Conservation (phyloP, 92 coral and sea anemone species). For the Zoanthus sociatus region DNA sequence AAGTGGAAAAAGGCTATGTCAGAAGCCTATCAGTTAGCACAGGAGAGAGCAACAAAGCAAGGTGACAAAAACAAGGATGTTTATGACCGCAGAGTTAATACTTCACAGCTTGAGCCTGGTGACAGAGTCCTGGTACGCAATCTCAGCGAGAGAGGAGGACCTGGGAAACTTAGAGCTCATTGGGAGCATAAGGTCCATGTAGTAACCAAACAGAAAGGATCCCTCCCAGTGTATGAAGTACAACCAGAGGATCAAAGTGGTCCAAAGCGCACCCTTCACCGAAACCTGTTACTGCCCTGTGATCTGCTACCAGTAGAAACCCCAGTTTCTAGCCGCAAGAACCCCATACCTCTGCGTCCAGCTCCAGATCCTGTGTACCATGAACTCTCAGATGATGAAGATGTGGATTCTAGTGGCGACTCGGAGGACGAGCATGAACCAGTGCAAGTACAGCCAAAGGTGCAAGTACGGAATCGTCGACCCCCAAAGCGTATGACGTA, state of each 20-base stretch:
- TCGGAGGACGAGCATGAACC: slow-evolving; percentile 66
- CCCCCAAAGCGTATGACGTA: slow-evolving; percentile 24
- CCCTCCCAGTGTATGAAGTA: slow-evolving; percentile 64
- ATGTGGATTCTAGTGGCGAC: slow-evolving; percentile 65
- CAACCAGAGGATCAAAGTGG: slow-evolving; percentile 25
- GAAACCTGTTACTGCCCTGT: slow-evolving; percentile 72
- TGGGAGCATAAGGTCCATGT: slow-evolving; percentile 60
- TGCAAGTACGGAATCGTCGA: slow-evolving; percentile 7
- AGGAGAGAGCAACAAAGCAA: neutral
- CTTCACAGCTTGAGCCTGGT: slow-evolving; percentile 54
- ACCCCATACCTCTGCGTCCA: slow-evolving; percentile 12
- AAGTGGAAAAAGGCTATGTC: slow-evolving; percentile 71
- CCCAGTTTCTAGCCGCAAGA: slow-evolving; percentile 15
- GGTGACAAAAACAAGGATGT: slow-evolving; percentile 45
- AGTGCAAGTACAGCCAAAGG: neutral
- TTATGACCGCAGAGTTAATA: slow-evolving; percentile 50
- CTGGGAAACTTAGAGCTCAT: slow-evolving; percentile 70
- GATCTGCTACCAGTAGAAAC: slow-evolving; percentile 52
- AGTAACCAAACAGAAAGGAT: slow-evolving; percentile 27
- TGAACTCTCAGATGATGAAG: slow-evolving; percentile 27
- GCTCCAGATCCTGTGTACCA: slow-evolving; percentile 2
- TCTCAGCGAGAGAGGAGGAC: slow-evolving; percentile 67
- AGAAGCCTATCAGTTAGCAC: slow-evolving; percentile 62
- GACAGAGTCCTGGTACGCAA: slow-evolving; percentile 68
- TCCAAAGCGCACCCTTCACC: slow-evolving; percentile 56